Conservation (phyloP, 2,797 vertebrate species). For the Valencia hispanica region DNA sequence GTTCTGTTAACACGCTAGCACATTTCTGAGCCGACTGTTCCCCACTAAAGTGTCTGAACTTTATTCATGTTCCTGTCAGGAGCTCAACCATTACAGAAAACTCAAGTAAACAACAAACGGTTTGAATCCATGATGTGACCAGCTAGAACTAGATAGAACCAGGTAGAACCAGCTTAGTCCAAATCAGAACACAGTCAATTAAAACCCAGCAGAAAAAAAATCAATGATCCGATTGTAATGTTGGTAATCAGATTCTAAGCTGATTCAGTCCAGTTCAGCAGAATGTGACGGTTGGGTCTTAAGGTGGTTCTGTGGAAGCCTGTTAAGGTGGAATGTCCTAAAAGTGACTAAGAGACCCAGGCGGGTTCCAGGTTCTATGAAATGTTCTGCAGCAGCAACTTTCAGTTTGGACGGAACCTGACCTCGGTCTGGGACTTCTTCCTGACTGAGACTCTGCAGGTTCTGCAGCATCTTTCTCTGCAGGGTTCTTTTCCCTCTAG, state of each 20-base stretch:
- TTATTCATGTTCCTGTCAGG: too few species aligned
- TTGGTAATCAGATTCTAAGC: not conserved
- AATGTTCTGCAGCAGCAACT: not conserved
- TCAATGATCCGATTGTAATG: not conserved
- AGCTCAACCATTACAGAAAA: too few species aligned
- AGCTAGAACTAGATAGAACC: not conserved
- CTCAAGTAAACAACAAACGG: too few species aligned
- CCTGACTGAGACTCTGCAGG: not conserved
- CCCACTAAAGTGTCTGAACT: too few species aligned
- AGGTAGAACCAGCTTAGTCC: not conserved
- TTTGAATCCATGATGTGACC: too few species aligned
- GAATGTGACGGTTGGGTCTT: not conserved
- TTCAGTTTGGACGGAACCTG: not conserved
- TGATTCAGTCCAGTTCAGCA: not conserved
- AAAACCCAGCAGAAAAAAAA: too few species aligned
- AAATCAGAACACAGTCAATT: not conserved
- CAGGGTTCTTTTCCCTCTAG: not conserved
- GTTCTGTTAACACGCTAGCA: too few species aligned
- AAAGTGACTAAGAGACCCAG: not conserved
- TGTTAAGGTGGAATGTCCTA: slow-evolving; percentile 24
- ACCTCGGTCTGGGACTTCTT: not conserved
- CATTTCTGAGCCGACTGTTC: too few species aligned
- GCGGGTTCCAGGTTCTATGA: not conserved
- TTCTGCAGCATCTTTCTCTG: slow-evolving; percentile 1
- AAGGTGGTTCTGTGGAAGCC: not conserved